phyloP scores from a whole-genome alignment of 2,797 vertebrate species.

The Gallinago nigripennis region DNA sequence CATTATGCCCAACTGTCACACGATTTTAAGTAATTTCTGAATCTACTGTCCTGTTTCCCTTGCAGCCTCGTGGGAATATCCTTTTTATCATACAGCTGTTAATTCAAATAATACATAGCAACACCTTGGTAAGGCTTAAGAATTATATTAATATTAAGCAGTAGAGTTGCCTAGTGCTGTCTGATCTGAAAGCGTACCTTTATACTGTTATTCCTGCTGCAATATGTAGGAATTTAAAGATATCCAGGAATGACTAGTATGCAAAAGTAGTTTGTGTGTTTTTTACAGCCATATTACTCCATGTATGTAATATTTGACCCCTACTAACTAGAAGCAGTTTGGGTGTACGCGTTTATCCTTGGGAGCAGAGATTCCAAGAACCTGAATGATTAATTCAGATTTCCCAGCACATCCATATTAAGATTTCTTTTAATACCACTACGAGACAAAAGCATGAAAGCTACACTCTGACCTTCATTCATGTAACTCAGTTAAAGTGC shows the following conservation, averaged over 20 bases:
- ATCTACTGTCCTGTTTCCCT: background rate
- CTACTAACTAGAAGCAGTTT: background rate
- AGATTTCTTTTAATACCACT: conserved; percentile 38
- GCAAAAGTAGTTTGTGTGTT: background rate
- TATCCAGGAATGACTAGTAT: background rate
- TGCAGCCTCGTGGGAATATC: background rate
- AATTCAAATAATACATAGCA: background rate
- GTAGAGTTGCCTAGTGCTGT: background rate
- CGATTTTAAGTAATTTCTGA: background rate
- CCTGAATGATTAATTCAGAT: background rate
- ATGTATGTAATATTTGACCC: background rate
- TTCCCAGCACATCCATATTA: background rate
- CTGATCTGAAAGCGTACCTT: background rate
- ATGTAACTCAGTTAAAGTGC: conserved; percentile 14
- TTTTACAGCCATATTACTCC: background rate
- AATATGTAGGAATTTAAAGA: background rate
- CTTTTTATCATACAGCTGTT: background rate
- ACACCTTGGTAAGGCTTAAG: background rate
- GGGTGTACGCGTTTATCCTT: background rate
- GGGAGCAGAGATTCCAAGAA: background rate
- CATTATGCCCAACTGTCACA: background rate
- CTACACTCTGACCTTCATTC: conserved; percentile 45
- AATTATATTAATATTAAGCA: too few relatives aligned
- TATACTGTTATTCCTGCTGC: background rate
- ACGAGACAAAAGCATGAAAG: conserved; percentile 26